Evolutionary conservation across 2,797 vertebrate genomes (phyloP), one percentile per base, ranked within the genome.

Genomic region (Ctenopoma multispine): DNA sequence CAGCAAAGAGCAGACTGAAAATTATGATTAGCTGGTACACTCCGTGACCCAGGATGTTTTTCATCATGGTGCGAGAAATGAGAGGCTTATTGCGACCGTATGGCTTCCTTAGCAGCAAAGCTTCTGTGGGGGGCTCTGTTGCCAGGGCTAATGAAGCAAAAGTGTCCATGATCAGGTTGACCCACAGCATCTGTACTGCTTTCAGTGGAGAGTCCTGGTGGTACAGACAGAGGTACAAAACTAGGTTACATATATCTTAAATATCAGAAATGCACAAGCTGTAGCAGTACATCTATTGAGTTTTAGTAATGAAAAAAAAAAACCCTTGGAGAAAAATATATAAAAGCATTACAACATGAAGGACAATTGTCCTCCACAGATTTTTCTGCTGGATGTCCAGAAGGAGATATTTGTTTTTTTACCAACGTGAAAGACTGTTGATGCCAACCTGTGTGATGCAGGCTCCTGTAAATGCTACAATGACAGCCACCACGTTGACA

Each of bases 1-100:
- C 98, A 60, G 95, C 96, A 91, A 99, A 99, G 44, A 99, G 93
- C 75, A 99, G 94, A 0, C 97, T 96, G 82, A 99, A 99, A 90
- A 99, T 97, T 80, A 97, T 96, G 27, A 96, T 84, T 1, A 99
- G 96, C 82, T 99, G 98, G 91, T 96, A 99, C 80, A 99, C 96
- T 0, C 95, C 98, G 56, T 99, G 98, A 64, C 98, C 98, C 87
- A 99, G 91, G 79, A 99, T 99, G 87, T 99, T 99, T 93, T 99
- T 99, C 98, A 99, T 99, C 98, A 99, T 99, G 5, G 98, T 99
- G 84, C 97, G 96, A 49, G 98, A 99, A 88, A 99, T 98, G 82
- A 99, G 94, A 72, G 98, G 98, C 92, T 99, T 99, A 91, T 99
- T 99, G 90, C 98, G 96, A 76, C 98, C 98, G 21, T 99, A 99